phyloP scores from a whole-genome alignment of 2,113 vertebrate species.

The Choloepus hoffmanni region DNA sequence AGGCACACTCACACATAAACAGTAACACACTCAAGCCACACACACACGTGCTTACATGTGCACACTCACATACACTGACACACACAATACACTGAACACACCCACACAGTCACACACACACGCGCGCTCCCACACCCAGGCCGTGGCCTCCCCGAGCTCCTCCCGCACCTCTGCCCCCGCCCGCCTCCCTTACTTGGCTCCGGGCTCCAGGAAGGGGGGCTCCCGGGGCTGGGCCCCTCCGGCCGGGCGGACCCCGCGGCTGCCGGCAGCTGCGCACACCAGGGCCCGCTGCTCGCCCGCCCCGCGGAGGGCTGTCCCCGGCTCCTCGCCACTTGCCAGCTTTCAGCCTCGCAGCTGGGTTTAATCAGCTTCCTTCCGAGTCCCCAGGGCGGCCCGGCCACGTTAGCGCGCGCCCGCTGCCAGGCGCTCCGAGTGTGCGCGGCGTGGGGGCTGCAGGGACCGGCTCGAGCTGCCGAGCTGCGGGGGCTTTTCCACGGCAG shows the following conservation, averaged over 20 bases:
- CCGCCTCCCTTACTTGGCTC: background rate
- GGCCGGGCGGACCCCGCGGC: background rate
- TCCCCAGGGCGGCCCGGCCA: conserved; percentile 62
- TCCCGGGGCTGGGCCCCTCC: background rate
- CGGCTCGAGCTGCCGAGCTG: background rate
- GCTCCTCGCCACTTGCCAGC: conserved; percentile 23
- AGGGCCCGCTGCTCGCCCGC: background rate
- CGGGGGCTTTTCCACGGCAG: background rate
- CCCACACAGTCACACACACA: background rate
- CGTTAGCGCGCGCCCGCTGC: conserved; percentile 56
- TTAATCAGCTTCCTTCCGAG: conserved; percentile 71
- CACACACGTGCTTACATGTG: background rate
- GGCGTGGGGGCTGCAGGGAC: background rate
- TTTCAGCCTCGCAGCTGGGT: conserved; percentile 67
- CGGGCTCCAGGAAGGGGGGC: background rate
- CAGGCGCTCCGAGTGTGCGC: background rate
- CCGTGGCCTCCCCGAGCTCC: background rate
- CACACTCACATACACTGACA: background rate
- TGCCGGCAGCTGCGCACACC: no score
- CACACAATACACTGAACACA: background rate
- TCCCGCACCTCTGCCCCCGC: background rate
- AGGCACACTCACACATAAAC: background rate
- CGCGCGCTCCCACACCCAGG: background rate
- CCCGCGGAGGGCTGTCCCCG: conserved; percentile 45
- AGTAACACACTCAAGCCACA: background rate